These are phyloP conservation scores for Irena cyanogastra DNA, from an alignment of 2,113 vertebrate species.

Conservation along the genomic window DNA sequence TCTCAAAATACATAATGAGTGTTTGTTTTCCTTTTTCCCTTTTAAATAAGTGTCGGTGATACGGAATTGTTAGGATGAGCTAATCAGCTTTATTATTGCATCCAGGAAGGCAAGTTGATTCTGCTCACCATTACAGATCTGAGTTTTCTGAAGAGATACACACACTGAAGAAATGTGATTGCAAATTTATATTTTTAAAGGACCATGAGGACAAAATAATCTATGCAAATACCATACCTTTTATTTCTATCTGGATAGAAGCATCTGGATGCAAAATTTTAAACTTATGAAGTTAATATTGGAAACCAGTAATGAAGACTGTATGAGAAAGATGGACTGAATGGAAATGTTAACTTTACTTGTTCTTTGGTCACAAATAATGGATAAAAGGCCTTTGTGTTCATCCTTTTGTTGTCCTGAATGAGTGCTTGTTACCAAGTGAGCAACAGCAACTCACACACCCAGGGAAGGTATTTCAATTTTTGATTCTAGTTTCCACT, in stretches of 20 bases:
- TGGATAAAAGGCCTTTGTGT: neutral
- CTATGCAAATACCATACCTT: neutral
- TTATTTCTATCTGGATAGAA: neutral
- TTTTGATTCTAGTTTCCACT: neutral
- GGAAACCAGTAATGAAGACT: neutral
- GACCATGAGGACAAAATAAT: neutral
- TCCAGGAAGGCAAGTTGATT: neutral
- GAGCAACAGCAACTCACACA: neutral
- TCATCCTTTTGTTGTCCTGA: neutral
- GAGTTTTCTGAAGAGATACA: neutral
- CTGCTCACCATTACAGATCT: neutral
- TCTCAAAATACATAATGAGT: neutral
- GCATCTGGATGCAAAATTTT: neutral
- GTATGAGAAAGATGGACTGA: neutral
- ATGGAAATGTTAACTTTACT: neutral
- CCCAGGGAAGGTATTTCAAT: neutral
- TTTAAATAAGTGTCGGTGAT: neutral
- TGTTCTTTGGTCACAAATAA: neutral
- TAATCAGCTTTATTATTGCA: neutral
- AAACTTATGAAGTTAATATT: neutral
- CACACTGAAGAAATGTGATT: neutral
- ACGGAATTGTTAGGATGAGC: neutral
- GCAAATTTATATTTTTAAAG: neutral
- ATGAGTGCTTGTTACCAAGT: fast-evolving
- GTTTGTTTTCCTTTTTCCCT: neutral